Evolutionary conservation across 2,888 invertebrate species (phyloP).

Genomic region (Apoda limacodes): DNA sequence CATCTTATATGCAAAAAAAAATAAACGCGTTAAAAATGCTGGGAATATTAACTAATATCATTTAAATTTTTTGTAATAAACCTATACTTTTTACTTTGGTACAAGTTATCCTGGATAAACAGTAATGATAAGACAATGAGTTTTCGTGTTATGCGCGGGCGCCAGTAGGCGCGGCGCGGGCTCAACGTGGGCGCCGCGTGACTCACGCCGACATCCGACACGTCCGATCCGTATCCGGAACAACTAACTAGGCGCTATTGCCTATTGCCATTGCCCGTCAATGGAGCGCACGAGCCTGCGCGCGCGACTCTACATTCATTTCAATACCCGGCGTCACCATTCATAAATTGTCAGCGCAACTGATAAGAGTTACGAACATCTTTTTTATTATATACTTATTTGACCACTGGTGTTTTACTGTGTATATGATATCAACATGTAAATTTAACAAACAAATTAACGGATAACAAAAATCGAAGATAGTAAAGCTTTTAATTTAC

Average conservation of each 20-base stretch:
- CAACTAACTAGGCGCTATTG: constrained; percentile 60
- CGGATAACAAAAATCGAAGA: too few species aligned
- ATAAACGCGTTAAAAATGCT: too few species aligned
- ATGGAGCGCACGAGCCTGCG: constrained; percentile 45
- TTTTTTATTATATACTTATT: constrained; percentile 4
- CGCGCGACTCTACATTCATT: constrained; percentile 42
- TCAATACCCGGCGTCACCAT: constrained; percentile 37
- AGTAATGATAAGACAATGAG: constrained; percentile 4
- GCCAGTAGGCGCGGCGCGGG: constrained; percentile 31
- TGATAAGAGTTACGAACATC: too few species aligned
- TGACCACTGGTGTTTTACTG: constrained; percentile 8
- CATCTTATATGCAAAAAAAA: too few species aligned
- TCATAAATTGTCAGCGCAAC: constrained; percentile 23
- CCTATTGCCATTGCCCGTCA: constrained; percentile 47
- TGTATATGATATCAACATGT: constrained; percentile 10
- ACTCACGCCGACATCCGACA: constrained; percentile 71
- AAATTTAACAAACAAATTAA: too few species aligned
- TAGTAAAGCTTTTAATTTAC: too few species aligned
- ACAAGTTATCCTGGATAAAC: neutral
- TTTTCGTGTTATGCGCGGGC: constrained; percentile 22
- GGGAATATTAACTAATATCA: too few species aligned
- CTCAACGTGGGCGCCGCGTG: constrained; percentile 55
- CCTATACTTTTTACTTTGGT: too few species aligned
- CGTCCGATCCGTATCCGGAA: constrained; percentile 69
- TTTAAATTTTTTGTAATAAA: too few species aligned